Evolutionary conservation across 2,113 vertebrate genomes (phyloP), one percentile per base, ranked within the genome.

Genomic region (Epinephelus moara): DNA sequence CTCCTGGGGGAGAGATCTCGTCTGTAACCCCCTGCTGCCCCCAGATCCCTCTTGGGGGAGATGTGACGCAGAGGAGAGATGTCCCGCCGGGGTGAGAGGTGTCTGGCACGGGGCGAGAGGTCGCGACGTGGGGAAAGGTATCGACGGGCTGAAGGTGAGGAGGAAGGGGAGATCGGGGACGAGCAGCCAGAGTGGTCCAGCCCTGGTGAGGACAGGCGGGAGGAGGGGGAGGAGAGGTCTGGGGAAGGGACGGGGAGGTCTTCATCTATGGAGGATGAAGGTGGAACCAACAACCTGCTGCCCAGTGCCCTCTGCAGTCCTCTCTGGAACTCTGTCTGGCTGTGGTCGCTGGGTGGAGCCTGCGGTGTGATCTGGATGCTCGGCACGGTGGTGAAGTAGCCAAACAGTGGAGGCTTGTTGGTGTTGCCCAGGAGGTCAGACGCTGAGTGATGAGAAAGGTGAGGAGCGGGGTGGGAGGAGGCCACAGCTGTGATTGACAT

Each of bases 321-420:
- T 77, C 96, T 96, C 89, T 96, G 97, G 86, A 97, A 97, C 68
- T 98, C 96, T 74, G 94, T 93, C 94, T 96, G 60, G 94, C 92
- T 8, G 92, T 14, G 94, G 81, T 96, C 95, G 0, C 92, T 93
- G 79, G 96, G 92, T 30, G 94, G 96, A 92, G 96, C 90, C 72
- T 98, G 97, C 19, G 96, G 95, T 15, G 97, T 99, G 82, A 99
- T 97, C 92, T 97, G 97, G 95, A 99, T 99, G 80, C 97, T 99
- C 11, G 98, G 98, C 88, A 99, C 95, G 23, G 97, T 98, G 80
- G 97, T 96, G 90, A 99, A 96, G 90, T 97, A 99, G 86, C 97
- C 97, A 63, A 98, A 97, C 82, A 97, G 91, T 2, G 97, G 97
- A 3, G 97, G 96, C 90, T 95, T 97, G 82, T 94, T 94, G 91